Conservation (phyloP, 2,797 vertebrate genomes). For the Capromys pilorides region DNA sequence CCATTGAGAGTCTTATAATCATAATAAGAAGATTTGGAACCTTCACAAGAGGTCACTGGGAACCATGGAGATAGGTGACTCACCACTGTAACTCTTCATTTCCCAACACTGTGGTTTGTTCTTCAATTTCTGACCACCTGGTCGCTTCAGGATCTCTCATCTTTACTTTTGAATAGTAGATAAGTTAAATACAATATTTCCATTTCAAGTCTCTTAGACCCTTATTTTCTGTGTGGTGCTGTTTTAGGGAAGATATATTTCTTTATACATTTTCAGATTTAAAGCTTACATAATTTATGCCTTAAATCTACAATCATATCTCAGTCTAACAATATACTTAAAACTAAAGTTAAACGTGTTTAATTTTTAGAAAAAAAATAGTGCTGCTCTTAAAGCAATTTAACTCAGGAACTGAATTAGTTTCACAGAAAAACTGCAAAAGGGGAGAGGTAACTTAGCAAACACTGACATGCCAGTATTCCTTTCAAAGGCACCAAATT, state of each 20-base stretch:
- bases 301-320: not conserved
- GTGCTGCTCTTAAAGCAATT: not conserved
- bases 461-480: not conserved
- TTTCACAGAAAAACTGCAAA: not conserved
- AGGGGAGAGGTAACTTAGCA: conserved; percentile 3
- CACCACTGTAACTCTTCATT: not conserved
- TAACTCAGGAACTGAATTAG: conserved; percentile 19
- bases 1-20: not conserved
- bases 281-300: not conserved
- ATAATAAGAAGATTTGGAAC: not conserved
- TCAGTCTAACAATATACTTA: not conserved
- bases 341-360: conserved; percentile 17
- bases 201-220: not conserved
- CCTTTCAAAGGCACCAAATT: conserved; percentile 45
- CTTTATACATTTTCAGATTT: conserved; percentile 26
- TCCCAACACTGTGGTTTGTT: not conserved
- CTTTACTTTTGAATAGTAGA: not conserved
- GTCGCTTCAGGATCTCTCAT: not conserved
- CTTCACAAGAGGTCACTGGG: not conserved
- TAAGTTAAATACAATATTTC: not conserved
- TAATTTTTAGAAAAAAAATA: not conserved
- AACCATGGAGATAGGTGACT: not conserved
- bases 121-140: not conserved
- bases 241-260: not conserved
- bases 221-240: not conserved